Base-by-base conservation (phyloP, 1,140 invertebrate genomes). In the Ectropis grisescens region DNA sequence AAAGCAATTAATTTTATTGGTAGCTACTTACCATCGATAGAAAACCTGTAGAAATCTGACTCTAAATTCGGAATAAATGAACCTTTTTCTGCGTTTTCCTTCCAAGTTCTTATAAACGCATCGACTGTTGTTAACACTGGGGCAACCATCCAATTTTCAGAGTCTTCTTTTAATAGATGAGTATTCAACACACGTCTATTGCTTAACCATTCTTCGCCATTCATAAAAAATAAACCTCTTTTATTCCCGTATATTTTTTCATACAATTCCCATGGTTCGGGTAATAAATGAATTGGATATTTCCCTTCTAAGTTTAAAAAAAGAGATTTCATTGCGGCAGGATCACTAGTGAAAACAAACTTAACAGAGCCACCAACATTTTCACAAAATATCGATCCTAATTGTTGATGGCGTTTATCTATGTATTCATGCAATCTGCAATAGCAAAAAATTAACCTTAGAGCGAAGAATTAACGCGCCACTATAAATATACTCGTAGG, bases 221-320 rank as follows among this genome's bases (percentile, higher is more conserved):
- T 84, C 93, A 95, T 95, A 69, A 96, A 96, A 57, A 95, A 90
- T 6, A 96, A 76, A 10, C 94, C 94, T 47, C 94, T 85, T 46
- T 88, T 82, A 29, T 86, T 88, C 15, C 86, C 84, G 44, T 90
- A 85, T 1, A 87, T 65, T 52, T 92, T 68, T 57, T 94, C 94
- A 53, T 95, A 95, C 8, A 92, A 61, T 1, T 85, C 65, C 93
- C 93, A 96, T 1, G 92, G 84, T 57, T 94, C 91, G 2, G 93
- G 93, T 41, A 95, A 62, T 50, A 93, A 86, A 72, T 95, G 92
- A 29, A 75, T 75, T 0, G 93, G 93, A 58, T 89, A 89, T 53
- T 88, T 87, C 35, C 92, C 93, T 83, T 96, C 93, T 6, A 70
- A 44, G 34, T 88, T 72, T 3, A 85, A 58, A 66, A 93, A 94